These are phyloP conservation scores for Aricia agestis DNA, from an alignment of 1,140 invertebrate species.

Conservation along the genomic window DNA sequence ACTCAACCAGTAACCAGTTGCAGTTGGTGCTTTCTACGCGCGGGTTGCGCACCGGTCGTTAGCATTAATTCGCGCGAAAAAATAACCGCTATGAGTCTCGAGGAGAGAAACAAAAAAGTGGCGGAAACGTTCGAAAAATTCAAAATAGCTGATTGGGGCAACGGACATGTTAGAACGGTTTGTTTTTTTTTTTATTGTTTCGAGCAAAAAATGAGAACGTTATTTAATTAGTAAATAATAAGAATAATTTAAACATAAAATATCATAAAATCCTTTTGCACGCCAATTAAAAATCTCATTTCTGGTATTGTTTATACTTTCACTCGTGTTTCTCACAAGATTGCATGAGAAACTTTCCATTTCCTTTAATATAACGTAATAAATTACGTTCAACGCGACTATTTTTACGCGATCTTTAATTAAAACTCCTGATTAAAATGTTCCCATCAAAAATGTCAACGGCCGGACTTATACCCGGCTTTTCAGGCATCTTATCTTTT, in stretches of 20 bases:
- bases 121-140: constrained; percentile 67
- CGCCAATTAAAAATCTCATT: neutral
- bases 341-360: constrained; percentile 9
- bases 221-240: too few species aligned
- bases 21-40: constrained; percentile 11
- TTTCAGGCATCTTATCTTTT: too few species aligned
- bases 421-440: too few species aligned
- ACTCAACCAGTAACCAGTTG: neutral
- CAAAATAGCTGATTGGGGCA: constrained; percentile 65
- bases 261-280: neutral
- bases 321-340: constrained; percentile 27
- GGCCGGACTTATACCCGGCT: too few species aligned
- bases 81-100: constrained; percentile 55
- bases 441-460: too few species aligned
- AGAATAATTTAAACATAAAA: too few species aligned
- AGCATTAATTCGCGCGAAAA: neutral
- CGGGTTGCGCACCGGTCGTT: neutral
- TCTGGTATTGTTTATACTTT: constrained; percentile 29
- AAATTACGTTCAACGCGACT: neutral
- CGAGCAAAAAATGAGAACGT: too few species aligned
- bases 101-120: constrained; percentile 66
- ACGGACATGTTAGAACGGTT: constrained; percentile 48
- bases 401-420: neutral
- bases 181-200: constrained; percentile 29
- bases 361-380: constrained; percentile 9